Base-by-base conservation (phyloP, 1,140 invertebrate species). In the Drosophila willistoni region DNA sequence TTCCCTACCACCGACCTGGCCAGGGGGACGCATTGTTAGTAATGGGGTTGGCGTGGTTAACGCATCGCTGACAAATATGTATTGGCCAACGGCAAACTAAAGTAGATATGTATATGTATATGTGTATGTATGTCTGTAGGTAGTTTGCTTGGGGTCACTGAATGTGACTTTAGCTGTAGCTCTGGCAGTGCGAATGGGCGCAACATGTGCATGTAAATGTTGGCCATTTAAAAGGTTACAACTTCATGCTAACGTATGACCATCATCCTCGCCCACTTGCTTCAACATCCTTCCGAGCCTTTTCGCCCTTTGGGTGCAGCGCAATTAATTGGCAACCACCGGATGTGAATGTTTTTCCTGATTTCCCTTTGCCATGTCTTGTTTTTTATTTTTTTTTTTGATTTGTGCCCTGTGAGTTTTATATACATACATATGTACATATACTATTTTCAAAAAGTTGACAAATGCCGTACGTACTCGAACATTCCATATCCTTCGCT, bases 291-390 rank as follows among this genome's bases (percentile, higher is more conserved):
- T 41, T 42, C 39, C 39, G 59, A 19, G 59, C 56, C 44, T 68
- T 68, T 63, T 56, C 39, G 70, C 60, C 47, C 47, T 59, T 19
- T 64, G 55, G 51, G 63, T 76, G 73, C 71, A 77, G 71, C 62
- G 47, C 71, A 73, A 73, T 77, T 77, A 77, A 77, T 77, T 77
- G 74, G 63, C 71, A 77, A 77, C 66, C 62, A 63, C 66, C 74
- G 63, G 57, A 77, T 77, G 74, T 60, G 70, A 47, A 77, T 77
- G 71, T 77, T 77, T 73, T 77, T 57, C 74, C 65, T 59, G 73
- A 74, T 77, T 77, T 70, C 63, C 64, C 44, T 65, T 51, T 60
- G 44, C 42, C 59, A 25, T 51, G 36, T 64, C 42, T 57, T 44
- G 19, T 13, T 12, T 36, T 25, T 57, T 64, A 60, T 61, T 34